Percentiles rank a stretch among this genome's conserved stretches.
Conservation (phyloP, 2,113 vertebrate genomes). For the Sapayoa aenigma region DNA sequence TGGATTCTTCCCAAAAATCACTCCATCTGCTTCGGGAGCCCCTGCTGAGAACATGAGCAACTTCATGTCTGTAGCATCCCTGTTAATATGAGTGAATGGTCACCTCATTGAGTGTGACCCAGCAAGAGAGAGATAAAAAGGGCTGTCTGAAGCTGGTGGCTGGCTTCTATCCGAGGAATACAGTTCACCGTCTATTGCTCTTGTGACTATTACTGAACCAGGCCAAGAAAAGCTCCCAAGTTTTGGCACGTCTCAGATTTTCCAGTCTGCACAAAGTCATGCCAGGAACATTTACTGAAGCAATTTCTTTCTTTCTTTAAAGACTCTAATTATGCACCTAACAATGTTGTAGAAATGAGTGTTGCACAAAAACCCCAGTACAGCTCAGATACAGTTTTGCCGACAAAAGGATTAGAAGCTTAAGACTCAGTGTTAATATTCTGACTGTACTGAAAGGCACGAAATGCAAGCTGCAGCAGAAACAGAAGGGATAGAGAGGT, state of each 20-base stretch:
- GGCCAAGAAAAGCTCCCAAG: constrained; percentile 57
- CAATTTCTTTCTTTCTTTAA: constrained; percentile 50
- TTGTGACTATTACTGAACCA: constrained; percentile 31
- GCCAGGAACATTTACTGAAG: constrained; percentile 62
- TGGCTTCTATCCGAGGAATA: constrained; percentile 33
- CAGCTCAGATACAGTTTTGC: neutral
- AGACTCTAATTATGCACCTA: constrained; percentile 46
- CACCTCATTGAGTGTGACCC: neutral
- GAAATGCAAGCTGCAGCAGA: constrained; percentile 3
- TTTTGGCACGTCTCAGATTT: constrained; percentile 58
- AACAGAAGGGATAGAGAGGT: neutral
- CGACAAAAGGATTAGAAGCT: constrained; percentile 17
- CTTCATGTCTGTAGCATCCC: neutral
- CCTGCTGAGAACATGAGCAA: neutral
- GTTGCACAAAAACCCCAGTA: neutral
- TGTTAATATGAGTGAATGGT: neutral
- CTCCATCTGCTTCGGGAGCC: neutral
- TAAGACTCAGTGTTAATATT: neutral
- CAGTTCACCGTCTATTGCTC: constrained; percentile 62
- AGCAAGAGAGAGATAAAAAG: constrained; percentile 26
- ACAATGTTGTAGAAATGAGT: constrained; percentile 26
- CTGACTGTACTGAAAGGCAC: neutral
- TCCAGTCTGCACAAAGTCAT: constrained; percentile 56
- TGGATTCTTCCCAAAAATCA: neutral
- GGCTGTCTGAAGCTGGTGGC: constrained; percentile 2